A percentile compares a stretch with the other conserved stretches of the same genome.
Conservation (phyloP, 2,888 invertebrate species). For the Drosophila sordidula region DNA sequence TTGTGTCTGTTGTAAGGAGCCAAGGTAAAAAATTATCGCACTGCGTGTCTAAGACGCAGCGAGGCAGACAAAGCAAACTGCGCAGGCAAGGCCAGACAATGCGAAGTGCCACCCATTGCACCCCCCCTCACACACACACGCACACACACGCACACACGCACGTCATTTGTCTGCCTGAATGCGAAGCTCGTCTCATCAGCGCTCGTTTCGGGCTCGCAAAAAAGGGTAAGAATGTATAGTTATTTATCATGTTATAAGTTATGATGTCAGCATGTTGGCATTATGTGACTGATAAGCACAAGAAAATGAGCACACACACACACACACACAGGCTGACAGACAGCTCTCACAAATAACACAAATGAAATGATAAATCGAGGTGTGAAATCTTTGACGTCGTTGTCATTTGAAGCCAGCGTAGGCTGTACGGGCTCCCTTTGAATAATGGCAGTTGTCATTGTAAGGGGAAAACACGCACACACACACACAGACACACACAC, state of each 20-base stretch:
- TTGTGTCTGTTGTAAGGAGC: slow-evolving; percentile 34
- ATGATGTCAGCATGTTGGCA: slow-evolving; percentile 78
- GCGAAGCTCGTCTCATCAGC: slow-evolving; percentile 50
- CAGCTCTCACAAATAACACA: slow-evolving; percentile 43
- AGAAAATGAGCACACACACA: slow-evolving; percentile 49
- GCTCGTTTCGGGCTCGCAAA: slow-evolving; percentile 26
- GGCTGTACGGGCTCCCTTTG: slow-evolving; percentile 45
- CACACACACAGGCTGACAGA: slow-evolving; percentile 18
- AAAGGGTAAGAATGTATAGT: slow-evolving; percentile 64
- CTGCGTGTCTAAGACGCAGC: slow-evolving; percentile 55
- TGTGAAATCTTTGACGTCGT: slow-evolving; percentile 71
- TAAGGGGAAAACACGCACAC: slow-evolving; percentile 29
- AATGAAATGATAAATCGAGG: slow-evolving; percentile 81
- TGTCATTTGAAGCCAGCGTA: slow-evolving; percentile 69
- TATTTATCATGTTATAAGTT: slow-evolving; percentile 81
- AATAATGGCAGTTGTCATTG: slow-evolving; percentile 46
- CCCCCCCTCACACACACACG: not conserved
- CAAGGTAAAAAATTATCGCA: slow-evolving; percentile 52
- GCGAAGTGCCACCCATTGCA: slow-evolving; percentile 31
- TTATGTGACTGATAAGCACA: slow-evolving; percentile 78
- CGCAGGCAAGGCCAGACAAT: slow-evolving; percentile 47
- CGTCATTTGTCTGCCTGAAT: slow-evolving; percentile 73
- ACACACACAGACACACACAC: slow-evolving; percentile 2
- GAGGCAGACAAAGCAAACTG: slow-evolving; percentile 47
- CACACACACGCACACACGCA: slow-evolving; percentile 16